These are phyloP conservation scores for Xiphophorus couchianus DNA, from an alignment of 2,113 vertebrate species.

Conservation along the genomic window DNA sequence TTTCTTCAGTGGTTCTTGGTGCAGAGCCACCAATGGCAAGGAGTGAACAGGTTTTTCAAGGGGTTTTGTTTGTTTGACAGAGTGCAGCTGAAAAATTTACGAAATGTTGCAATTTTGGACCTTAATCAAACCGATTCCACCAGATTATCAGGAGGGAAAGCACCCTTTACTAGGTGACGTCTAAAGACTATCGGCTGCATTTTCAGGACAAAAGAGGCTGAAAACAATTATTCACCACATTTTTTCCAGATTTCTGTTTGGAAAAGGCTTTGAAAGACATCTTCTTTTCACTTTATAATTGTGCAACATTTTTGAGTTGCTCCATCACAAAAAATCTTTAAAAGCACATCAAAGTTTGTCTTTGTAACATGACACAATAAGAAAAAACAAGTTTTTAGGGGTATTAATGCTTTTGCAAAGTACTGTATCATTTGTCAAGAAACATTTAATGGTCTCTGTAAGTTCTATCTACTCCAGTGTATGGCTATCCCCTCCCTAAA, in stretches of 20 bases:
- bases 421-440: conserved; percentile 32
- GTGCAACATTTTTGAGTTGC: not conserved
- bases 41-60: too few species aligned
- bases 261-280: not conserved
- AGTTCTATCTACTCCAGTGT: conserved; percentile 26
- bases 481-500: conserved; percentile 20
- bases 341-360: not conserved
- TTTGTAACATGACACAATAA: not conserved
- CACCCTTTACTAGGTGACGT: too few species aligned
- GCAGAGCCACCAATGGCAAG: too few species aligned
- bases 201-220: not conserved
- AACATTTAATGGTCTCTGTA: conserved; percentile 51
- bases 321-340: not conserved
- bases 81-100: too few species aligned
- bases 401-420: not conserved
- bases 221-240: not conserved
- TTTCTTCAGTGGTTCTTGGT: too few species aligned
- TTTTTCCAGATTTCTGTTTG: too few species aligned
- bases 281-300: not conserved
- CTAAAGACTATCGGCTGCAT: too few species aligned
- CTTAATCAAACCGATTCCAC: too few species aligned
- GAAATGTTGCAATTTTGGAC: too few species aligned
- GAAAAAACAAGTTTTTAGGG: not conserved
- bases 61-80: too few species aligned
- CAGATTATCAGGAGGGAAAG: too few species aligned